Base-by-base conservation (phyloP, 2,797 vertebrate genomes). In the Melopsittacus undulatus region DNA sequence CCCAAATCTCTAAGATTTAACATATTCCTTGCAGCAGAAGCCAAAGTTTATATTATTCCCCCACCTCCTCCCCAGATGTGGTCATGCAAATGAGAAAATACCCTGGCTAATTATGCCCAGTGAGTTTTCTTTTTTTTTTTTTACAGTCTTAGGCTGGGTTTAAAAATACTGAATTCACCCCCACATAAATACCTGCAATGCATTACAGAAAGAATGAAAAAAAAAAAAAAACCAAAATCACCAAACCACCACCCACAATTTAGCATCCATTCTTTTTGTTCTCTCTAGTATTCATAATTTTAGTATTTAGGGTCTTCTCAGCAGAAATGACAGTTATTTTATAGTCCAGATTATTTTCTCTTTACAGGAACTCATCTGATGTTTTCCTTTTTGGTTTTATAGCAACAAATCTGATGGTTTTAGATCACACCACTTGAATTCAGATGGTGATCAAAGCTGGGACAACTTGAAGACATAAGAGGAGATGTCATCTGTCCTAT, bases 61-160 rank as follows among this genome's bases (percentile, higher is more conserved):
- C 36, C 26, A 26, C 7, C 7, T 10, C 5, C 6, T 9, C 26
- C 27, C 69, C 4, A 4, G 88, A 78, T 56, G 23, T 96, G 63
- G 45, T 51, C 85, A 83, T 76, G 76, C 52, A 95, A 94, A 75
- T 11, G 16, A 84, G 83, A 87, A 85, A 94, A 77, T 93, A 87
- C 64, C 49, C 57, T 75, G 42, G 27, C 36, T 97, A 96, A 96
- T 97, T 96, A 97, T 87, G 54, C 49, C 89, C 75, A 88, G 56
- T 94, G 90, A 93, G 91, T 93, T 95, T 93, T 94, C 72, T 87
- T 93, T 95, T 95, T 36, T 36, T 85, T 83, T 89, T 87, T 66
- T 91, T 96, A 80, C 32, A 90, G 45, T 96, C 61, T 49, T 72
- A 89, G 68, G 43, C 80, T 85, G 74, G 56, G 57, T 30, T 61